Percentiles rank a stretch among this genome's conserved stretches.
phyloP scores from a whole-genome alignment of 2,113 vertebrate species.

The Petrocephalus zakoni region DNA sequence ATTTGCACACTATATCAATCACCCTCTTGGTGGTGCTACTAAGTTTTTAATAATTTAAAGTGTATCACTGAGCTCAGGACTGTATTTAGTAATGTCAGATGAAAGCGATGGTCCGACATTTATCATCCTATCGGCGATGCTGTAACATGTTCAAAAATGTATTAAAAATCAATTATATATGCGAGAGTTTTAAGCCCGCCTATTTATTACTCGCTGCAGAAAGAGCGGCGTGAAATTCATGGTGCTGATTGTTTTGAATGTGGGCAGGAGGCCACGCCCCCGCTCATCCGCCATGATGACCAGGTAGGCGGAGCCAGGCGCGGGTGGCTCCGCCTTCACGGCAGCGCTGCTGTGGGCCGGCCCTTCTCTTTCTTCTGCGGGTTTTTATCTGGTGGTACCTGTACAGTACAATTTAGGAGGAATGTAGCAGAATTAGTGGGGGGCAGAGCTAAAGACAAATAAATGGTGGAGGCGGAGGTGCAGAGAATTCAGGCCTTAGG shows the following conservation, averaged over 20 bases:
- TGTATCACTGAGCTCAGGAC: background rate
- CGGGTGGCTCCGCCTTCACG: background rate
- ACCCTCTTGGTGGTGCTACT: background rate
- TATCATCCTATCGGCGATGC: background rate
- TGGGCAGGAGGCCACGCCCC: background rate
- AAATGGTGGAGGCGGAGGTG: constrained; percentile 3
- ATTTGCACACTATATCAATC: background rate
- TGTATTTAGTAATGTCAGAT: background rate
- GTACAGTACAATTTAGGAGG: background rate
- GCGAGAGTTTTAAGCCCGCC: background rate
- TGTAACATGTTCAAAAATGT: background rate
- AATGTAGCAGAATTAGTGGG: background rate
- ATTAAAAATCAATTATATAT: background rate
- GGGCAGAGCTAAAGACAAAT: constrained; percentile 13
- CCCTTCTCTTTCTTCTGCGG: background rate
- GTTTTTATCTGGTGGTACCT: background rate
- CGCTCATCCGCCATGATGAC: background rate
- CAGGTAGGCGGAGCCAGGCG: background rate
- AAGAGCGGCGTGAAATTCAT: background rate
- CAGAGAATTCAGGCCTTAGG: background rate
- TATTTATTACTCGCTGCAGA: background rate
- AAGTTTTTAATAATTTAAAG: background rate
- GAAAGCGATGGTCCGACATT: background rate
- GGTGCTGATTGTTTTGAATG: background rate
- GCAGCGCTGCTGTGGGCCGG: background rate